These are phyloP conservation scores for Bombyx huttoni DNA, from an alignment of 2,888 invertebrate genomes.

Conservation along the genomic window DNA sequence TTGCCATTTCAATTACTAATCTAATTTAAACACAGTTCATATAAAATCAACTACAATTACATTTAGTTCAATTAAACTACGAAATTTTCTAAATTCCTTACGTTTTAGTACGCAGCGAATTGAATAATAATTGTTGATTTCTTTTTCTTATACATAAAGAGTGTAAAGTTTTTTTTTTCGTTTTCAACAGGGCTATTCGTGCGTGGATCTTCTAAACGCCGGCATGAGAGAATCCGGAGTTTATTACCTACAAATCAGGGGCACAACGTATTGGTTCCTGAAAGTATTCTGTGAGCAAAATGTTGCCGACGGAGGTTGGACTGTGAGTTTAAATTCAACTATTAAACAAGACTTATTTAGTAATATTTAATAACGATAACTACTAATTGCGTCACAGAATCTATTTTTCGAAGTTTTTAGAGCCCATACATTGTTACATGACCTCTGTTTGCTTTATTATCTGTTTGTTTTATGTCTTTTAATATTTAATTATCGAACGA, in stretches of 20 bases:
- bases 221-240: slow-evolving; percentile 91
- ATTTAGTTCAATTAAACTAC: no score
- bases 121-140: background rate
- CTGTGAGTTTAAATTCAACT: slow-evolving; percentile 72
- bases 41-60: no score
- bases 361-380: no score
- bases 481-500: background rate
- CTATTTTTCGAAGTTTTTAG: no score
- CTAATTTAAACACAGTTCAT: no score
- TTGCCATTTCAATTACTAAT: no score
- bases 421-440: no score
- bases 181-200: slow-evolving; percentile 82
- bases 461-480: no score
- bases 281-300: slow-evolving; percentile 93
- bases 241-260: slow-evolving; percentile 90
- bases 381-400: no score
- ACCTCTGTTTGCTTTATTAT: no score
- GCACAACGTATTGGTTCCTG: slow-evolving; percentile 93
- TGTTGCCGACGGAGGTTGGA: slow-evolving; percentile 92
- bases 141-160: background rate
- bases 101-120: background rate
- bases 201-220: slow-evolving; percentile 86
- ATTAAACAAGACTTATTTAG: background rate
- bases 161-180: slow-evolving; percentile 1
- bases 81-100: no score